phyloP scores from a whole-genome alignment of 2,888 invertebrate genomes.

The Bedellia somnulentella region DNA sequence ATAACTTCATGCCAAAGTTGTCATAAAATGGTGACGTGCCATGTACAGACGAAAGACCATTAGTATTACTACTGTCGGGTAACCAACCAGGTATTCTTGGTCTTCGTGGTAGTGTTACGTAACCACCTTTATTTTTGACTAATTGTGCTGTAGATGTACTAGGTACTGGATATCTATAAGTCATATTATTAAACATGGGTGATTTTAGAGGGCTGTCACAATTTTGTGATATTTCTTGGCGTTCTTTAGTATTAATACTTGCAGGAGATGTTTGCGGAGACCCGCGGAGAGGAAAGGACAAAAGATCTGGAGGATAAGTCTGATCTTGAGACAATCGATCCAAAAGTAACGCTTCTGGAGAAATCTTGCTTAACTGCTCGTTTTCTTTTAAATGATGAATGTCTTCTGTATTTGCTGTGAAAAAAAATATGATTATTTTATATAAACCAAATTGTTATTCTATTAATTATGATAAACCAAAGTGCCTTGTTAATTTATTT shows the following conservation, averaged over 20 bases:
- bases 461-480: too few relatives aligned
- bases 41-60: constrained; percentile 39
- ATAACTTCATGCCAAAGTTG: constrained; percentile 79
- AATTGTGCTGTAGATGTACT: constrained; percentile 60
- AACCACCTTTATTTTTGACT: constrained; percentile 70
- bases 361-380: constrained; percentile 52
- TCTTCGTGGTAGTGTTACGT: constrained; percentile 83
- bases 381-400: constrained; percentile 63
- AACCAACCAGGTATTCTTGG: constrained; percentile 74
- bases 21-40: constrained; percentile 69
- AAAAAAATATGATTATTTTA: constrained; percentile 13
- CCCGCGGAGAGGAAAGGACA: constrained; percentile 71
- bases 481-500: too few relatives aligned
- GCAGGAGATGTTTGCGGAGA: constrained; percentile 53
- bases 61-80: constrained; percentile 46
- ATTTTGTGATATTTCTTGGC: constrained; percentile 13
- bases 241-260: constrained; percentile 18
- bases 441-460: too few relatives aligned
- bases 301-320: constrained; percentile 78
- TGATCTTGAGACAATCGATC: constrained; percentile 48
- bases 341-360: constrained; percentile 48
- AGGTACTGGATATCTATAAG: constrained; percentile 63
- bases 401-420: constrained; percentile 61
- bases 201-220: constrained; percentile 38
- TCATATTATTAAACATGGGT: constrained; percentile 29